These are phyloP conservation scores for Saccostrea echinata DNA, from an alignment of 1,140 invertebrate species.

Conservation along the genomic window DNA sequence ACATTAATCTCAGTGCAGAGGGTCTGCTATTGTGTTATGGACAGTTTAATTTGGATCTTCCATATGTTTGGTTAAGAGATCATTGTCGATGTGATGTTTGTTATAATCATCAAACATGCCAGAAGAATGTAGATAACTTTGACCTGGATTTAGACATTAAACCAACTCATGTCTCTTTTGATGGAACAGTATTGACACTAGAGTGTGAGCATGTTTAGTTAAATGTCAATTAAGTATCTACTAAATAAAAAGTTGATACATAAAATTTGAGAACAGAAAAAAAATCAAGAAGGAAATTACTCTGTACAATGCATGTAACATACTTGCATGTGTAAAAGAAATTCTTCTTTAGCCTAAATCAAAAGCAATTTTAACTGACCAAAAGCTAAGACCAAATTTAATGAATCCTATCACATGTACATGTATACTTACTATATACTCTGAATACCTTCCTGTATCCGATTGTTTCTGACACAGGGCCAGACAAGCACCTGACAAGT, in stretches of 20 bases:
- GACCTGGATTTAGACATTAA: constrained; percentile 46
- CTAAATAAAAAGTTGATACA: too few relatives aligned
- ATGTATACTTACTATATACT: too few relatives aligned
- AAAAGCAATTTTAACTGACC: too few relatives aligned
- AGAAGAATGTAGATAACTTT: constrained; percentile 67
- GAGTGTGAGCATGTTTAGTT: constrained; percentile 56
- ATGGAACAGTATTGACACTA: constrained; percentile 56
- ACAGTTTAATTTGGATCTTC: constrained; percentile 51
- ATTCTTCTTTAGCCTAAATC: too few relatives aligned
- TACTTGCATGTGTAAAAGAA: too few relatives aligned
- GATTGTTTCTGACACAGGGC: constrained; percentile 61
- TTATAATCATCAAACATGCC: constrained; percentile 68
- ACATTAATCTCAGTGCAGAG: neutral
- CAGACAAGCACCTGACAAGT: constrained; percentile 71
- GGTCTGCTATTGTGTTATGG: constrained; percentile 43
- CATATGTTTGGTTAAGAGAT: constrained; percentile 74
- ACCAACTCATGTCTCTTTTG: constrained; percentile 46
- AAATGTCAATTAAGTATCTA: too few relatives aligned
- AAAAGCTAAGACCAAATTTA: too few relatives aligned
- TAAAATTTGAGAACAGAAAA: neutral
- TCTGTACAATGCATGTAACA: too few relatives aligned
- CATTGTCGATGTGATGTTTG: constrained; percentile 74
- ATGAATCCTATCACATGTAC: too few relatives aligned
- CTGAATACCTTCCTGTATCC: too few relatives aligned
- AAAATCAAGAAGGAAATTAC: neutral